Conservation (phyloP, 2,888 invertebrate species). For the Vanessa cardui region DNA sequence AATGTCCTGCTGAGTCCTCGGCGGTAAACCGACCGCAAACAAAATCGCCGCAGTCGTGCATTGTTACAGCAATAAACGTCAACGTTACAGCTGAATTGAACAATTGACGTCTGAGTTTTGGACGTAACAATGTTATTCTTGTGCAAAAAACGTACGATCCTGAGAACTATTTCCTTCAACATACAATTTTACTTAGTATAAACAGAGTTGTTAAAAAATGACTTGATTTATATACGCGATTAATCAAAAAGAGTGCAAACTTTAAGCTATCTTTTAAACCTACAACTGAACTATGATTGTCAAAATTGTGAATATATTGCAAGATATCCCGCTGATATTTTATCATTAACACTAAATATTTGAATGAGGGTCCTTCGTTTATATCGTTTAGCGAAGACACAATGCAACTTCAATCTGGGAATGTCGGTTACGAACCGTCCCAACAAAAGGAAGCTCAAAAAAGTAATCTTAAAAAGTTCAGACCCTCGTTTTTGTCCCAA, state of each 20-base stretch:
- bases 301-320: slow-evolving; percentile 75
- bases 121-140: slow-evolving; percentile 17
- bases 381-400: slow-evolving; percentile 72
- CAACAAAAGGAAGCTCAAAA: slow-evolving; percentile 77
- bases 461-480: slow-evolving; percentile 66
- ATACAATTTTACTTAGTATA: slow-evolving; percentile 3
- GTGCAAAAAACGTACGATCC: slow-evolving; percentile 3
- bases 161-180: slow-evolving; percentile 14
- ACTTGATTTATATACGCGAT: slow-evolving; percentile 40
- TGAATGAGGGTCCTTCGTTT: slow-evolving; percentile 62
- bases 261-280: slow-evolving; percentile 53
- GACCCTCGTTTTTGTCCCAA: slow-evolving; percentile 69
- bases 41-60: slow-evolving; percentile 44
- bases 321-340: slow-evolving; percentile 75
- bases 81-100: slow-evolving; percentile 33
- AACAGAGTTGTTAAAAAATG: background rate
- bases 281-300: slow-evolving; percentile 53
- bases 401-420: slow-evolving; percentile 77
- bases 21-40: slow-evolving; percentile 51
- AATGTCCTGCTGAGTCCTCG: slow-evolving; percentile 60
- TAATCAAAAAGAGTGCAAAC: slow-evolving; percentile 53
- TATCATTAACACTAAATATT: slow-evolving; percentile 72
- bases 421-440: slow-evolving; percentile 75
- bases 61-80: slow-evolving; percentile 46
- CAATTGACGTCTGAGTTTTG: slow-evolving; percentile 14